These are phyloP conservation scores for Drosophila lacicola DNA, from an alignment of 2,888 invertebrate species.

Conservation along the genomic window DNA sequence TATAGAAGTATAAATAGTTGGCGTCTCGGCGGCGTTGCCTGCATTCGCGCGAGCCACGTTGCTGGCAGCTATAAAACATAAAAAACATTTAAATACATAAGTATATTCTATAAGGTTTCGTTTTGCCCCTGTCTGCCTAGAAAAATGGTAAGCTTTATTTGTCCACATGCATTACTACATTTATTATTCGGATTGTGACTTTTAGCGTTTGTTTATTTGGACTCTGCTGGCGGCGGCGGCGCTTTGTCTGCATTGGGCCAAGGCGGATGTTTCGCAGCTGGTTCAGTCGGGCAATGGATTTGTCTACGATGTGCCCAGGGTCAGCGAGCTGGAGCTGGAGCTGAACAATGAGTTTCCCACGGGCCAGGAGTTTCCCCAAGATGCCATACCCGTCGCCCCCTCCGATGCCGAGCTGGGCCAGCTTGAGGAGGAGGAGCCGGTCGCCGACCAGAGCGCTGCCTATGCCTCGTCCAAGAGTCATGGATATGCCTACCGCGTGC, in stretches of 20 bases:
- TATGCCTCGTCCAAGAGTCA: constrained; percentile 50
- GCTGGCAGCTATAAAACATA: constrained; percentile 60
- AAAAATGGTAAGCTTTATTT: constrained; percentile 58
- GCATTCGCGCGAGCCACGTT: constrained; percentile 70
- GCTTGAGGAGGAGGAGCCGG: constrained; percentile 37
- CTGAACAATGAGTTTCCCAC: constrained; percentile 72
- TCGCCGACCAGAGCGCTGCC: constrained; percentile 18
- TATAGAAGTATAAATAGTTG: constrained; percentile 77
- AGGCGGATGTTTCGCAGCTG: constrained; percentile 71
- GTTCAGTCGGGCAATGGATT: constrained; percentile 79
- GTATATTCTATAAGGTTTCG: constrained; percentile 36
- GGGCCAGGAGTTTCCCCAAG: constrained; percentile 70
- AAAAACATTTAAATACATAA: constrained; percentile 31
- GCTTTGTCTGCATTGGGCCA: constrained; percentile 33
- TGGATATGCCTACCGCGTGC: constrained; percentile 68
- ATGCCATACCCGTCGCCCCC: constrained; percentile 72
- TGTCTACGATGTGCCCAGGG: constrained; percentile 71
- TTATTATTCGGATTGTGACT: background rate
- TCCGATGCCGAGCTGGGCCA: constrained; percentile 68
- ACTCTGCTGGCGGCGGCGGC: constrained; percentile 38
- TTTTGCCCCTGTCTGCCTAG: constrained; percentile 6
- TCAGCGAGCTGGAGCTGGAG: constrained; percentile 71
- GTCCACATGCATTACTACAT: background rate
- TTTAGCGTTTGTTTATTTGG: constrained; percentile 50
- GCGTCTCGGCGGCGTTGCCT: constrained; percentile 55